Evolutionary conservation across 2,113 vertebrate species (phyloP), one percentile per base, ranked within the genome.

Genomic region (Seriola aureovittata): DNA sequence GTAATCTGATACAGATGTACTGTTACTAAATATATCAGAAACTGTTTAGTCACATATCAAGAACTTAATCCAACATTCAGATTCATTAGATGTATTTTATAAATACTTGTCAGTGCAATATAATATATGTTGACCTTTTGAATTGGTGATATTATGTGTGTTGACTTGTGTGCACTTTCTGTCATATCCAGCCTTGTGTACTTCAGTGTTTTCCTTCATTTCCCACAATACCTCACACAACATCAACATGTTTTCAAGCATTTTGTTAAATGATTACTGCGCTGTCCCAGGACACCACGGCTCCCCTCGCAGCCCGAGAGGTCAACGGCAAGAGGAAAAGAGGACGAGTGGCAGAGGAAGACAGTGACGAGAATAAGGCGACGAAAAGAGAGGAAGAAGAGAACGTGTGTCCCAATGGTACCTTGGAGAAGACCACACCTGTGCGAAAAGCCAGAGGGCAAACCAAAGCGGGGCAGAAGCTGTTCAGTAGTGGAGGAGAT

Each of bases 291-390:
- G 81, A 90, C 67, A 66, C 71, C 0, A n/a, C 16, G 4, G 85
- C 78, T 23, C 88, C 78, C 0, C 76, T 75, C 0, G 32, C 71
- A 12, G 71, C 86, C 32, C 83, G 67, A 19, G 89, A 91, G 55
- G 73, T 78, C 29, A 81, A 78, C 3, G 75, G 91, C 29, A 96
- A 95, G 80, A 93, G 93, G 86, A 96, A 95, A 84, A 82, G 95
- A 52, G 84, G 58, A 21, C 71, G 5, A 1, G 8, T 7, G 1
- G 25, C 38, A 0, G 66, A 65, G 57, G 83, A 59, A 36, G 75
- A 75, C 2, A 4, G 16, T 0, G 75, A 23, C 10, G 72, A 83
- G 81, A 66, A 71, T 66, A 69, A 69, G 70, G 14, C 10, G 67
- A 14, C 21, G 0, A 68, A 71, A 57, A 42, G 25, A 62, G 66